Evolutionary conservation across 2,797 vertebrate species (phyloP).

Genomic region (Protosalanx chinensis): DNA sequence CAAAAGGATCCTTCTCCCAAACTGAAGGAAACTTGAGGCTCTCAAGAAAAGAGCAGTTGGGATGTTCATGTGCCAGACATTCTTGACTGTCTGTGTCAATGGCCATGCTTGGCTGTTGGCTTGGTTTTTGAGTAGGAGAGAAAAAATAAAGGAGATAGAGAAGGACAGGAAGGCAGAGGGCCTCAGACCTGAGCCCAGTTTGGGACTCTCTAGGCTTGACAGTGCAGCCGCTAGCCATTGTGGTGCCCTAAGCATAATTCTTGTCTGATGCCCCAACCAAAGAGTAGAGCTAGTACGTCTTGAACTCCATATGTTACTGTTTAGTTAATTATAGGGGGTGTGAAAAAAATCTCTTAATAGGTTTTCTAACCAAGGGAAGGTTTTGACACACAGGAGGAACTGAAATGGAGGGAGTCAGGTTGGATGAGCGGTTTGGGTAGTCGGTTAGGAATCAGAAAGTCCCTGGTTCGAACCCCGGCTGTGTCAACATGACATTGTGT

Average conservation of each 20-base stretch:
- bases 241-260: no score
- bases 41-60: conserved; percentile 38
- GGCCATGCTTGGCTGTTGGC: conserved; percentile 31
- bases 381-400: conserved; percentile 22
- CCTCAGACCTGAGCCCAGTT: conserved; percentile 33
- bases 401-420: no score
- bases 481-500: no score
- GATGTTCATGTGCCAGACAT: conserved; percentile 35
- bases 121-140: neutral
- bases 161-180: conserved; percentile 28
- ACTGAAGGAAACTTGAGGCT: conserved; percentile 40
- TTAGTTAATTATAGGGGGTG: conserved; percentile 37
- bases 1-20: conserved; percentile 35
- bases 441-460: no score
- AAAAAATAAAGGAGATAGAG: neutral
- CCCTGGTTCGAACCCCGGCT: no score
- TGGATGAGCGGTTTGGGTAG: no score
- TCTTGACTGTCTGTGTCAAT: conserved; percentile 31
- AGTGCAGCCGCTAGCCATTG: no score
- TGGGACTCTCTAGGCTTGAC: conserved; percentile 49
- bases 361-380: conserved; percentile 43
- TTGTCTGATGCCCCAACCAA: neutral
- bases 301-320: conserved; percentile 59
- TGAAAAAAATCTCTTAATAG: conserved; percentile 39
- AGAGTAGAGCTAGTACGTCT: conserved; percentile 23